Base-by-base conservation (phyloP, 1,140 invertebrate species). In the Saccostrea echinata region DNA sequence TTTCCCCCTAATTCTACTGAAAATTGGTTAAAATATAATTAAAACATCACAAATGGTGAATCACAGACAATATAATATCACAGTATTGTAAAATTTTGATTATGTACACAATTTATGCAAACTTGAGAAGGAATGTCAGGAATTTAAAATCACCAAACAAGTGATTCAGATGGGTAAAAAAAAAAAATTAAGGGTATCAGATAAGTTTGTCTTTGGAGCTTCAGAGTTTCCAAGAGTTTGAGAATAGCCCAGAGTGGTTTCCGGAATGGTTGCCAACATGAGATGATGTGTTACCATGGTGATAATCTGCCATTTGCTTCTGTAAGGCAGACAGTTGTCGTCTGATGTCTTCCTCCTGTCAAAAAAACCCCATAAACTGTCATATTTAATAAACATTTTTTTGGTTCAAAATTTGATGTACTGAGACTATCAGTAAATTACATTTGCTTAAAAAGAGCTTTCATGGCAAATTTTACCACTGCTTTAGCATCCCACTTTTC, bases 321-420 rank as follows among this genome's bases (percentile, higher is more conserved):
- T 89, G 88, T 33, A 89, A 81, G 51, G n/a, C 53, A 6, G 86
- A 68, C 6, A 89, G 33, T n/a, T 87, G 86, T 83, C 84, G 84
- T 43, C 88, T 55, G 30, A 89, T 89, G 43, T 89, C 88, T 51
- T 89, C 88, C 55, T 89, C 88, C 88, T 89, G 83, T 18, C 12
- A 6, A 57, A 33, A 12, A 84, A 2, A 80, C n/a, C n/a, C n/a
- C n/a, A n/a, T n/a, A n/a, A n/a, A n/a, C n/a, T n/a, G n/a, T n/a
- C n/a, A n/a, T n/a, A n/a, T n/a, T n/a, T n/a, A n/a, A 43, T 43
- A 6, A 3, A 43, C 6, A 6, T 43, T 3, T 43, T 43, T 43
- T 6, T 43, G 35, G 6, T 43, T 43, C 35, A 43, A 43, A 43
- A 43, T 43, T 3, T 43, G 1, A 43, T 43, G 35, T 43, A 43